Conservation (phyloP, 2,113 vertebrate species). For the Xenopus tropicalis region UCB_Xtro_10.0 CM004452.2:40776001-40776500, state of each 20-base stretch:
- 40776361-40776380: slow-evolving; percentile 39
- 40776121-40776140: too few species aligned
- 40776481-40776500: slow-evolving; percentile 36
- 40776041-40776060: too few species aligned
- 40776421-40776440: slow-evolving; percentile 37
- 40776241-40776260: not conserved
- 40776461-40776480: slow-evolving; percentile 35
- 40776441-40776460: slow-evolving; percentile 40
- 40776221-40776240: too few species aligned
- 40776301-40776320: slow-evolving; percentile 9
- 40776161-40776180: too few species aligned
- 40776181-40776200: too few species aligned
- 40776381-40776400: slow-evolving; percentile 27
- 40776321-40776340: slow-evolving; percentile 35
- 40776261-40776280: slow-evolving; percentile 32
- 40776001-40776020: too few species aligned
- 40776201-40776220: too few species aligned
- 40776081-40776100: too few species aligned
- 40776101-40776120: too few species aligned
- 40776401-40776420: slow-evolving; percentile 40
- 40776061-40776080: too few species aligned
- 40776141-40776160: too few species aligned
- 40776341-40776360: slow-evolving; percentile 19
- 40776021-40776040: too few species aligned
- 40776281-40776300: slow-evolving; percentile 29